A percentile compares a stretch with the other conserved stretches of the same genome.
These are phyloP conservation scores for Chionomys nivalis DNA, from an alignment of 2,113 vertebrate genomes.

Conservation along the genomic window DNA sequence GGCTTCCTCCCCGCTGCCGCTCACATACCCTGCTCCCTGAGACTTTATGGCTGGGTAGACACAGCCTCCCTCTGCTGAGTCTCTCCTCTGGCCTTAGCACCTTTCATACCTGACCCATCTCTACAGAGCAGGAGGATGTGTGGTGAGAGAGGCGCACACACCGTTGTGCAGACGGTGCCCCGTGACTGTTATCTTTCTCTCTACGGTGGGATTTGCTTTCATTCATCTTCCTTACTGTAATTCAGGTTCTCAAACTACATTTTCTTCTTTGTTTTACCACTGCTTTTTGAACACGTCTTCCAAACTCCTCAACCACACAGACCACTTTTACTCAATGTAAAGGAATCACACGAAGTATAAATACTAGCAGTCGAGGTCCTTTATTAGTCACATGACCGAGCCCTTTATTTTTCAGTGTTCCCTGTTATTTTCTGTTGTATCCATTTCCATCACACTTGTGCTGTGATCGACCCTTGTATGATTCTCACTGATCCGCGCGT, in stretches of 20 bases:
- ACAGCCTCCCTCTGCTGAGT: not conserved
- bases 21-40: not conserved
- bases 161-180: not conserved
- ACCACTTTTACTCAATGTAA: not conserved
- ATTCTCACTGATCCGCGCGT: not conserved
- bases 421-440: not conserved
- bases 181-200: not conserved
- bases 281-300: not conserved
- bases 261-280: not conserved
- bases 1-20: not conserved
- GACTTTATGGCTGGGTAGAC: not conserved
- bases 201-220: not conserved
- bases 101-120: not conserved
- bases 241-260: not conserved
- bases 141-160: not conserved
- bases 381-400: not conserved
- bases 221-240: not conserved
- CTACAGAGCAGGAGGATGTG: not conserved
- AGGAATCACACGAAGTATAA: too few species aligned
- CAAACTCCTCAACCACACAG: not conserved
- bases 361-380: not conserved
- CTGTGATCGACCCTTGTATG: not conserved
- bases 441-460: not conserved
- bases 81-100: not conserved
- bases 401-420: not conserved